These are phyloP conservation scores for Asteroscopus sphinx DNA, from an alignment of 2,888 invertebrate genomes.

Conservation along the genomic window DNA sequence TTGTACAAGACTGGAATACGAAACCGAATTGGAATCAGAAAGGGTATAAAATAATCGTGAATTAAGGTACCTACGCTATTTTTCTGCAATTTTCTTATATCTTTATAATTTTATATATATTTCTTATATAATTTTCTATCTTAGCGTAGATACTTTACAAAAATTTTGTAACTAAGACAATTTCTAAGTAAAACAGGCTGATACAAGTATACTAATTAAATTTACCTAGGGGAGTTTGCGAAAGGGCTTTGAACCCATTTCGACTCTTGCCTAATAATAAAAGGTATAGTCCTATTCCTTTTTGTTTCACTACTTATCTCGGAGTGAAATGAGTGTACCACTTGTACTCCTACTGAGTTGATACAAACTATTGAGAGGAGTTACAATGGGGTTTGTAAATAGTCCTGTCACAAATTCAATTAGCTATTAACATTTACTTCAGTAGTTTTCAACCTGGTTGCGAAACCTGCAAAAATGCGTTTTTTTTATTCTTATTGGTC, in stretches of 20 bases:
- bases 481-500: too few relatives aligned
- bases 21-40: conserved; percentile 34
- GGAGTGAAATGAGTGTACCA: conserved; percentile 18
- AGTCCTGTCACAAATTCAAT: background rate
- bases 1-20: conserved; percentile 56
- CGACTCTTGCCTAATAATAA: conserved; percentile 35
- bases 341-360: conserved; percentile 24
- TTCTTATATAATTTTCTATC: too few relatives aligned
- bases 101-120: too few relatives aligned
- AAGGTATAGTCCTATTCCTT: conserved; percentile 22
- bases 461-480: too few relatives aligned
- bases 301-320: conserved; percentile 45
- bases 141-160: too few relatives aligned
- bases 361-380: conserved; percentile 21
- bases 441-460: too few relatives aligned
- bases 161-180: conserved; percentile 36
- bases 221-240: conserved; percentile 42
- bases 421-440: background rate
- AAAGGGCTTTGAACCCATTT: conserved; percentile 52
- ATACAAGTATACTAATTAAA: conserved; percentile 52
- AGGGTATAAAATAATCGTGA: conserved; percentile 21
- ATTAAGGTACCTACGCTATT: conserved; percentile 8
- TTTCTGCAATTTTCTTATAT: conserved; percentile 17
- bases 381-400: conserved; percentile 24
- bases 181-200: conserved; percentile 45